phyloP scores from a whole-genome alignment of 2,797 vertebrate genomes.

The Australoheros facetus region DNA sequence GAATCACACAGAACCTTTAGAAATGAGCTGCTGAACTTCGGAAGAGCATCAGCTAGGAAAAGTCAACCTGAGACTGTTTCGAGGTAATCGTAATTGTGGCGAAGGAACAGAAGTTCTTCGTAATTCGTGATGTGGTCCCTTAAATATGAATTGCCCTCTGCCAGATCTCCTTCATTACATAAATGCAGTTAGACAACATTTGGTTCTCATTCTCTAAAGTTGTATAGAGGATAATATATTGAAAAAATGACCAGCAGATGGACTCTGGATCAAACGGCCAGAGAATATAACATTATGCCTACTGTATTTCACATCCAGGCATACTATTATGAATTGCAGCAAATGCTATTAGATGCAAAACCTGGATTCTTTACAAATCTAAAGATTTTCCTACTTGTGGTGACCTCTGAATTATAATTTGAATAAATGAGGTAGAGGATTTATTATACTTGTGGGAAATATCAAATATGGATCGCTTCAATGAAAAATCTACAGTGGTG shows the following conservation, averaged over 20 bases:
- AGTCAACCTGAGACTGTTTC: slow-evolving; percentile 22
- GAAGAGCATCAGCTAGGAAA: slow-evolving; percentile 14
- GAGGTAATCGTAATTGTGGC: slow-evolving; percentile 30
- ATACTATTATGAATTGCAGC: slow-evolving; percentile 20
- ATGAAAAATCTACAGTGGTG: slow-evolving; percentile 13
- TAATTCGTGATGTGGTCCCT: slow-evolving; percentile 39
- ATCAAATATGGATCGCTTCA: slow-evolving; percentile 19
- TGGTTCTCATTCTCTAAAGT: slow-evolving; percentile 27
- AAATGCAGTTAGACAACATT: slow-evolving; percentile 38
- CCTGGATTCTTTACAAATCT: slow-evolving; percentile 38
- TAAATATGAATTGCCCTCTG: slow-evolving; percentile 40
- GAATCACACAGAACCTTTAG: slow-evolving; percentile 25
- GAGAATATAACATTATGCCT: slow-evolving; percentile 36
- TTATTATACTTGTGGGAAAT: slow-evolving; percentile 47
- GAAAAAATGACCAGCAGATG: slow-evolving; percentile 54
- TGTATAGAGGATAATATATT: slow-evolving; percentile 26
- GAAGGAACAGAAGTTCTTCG: slow-evolving; percentile 30
- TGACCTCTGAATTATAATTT: slow-evolving; percentile 31
- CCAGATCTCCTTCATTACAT: slow-evolving; percentile 20
- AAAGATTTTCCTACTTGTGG: slow-evolving; percentile 19
- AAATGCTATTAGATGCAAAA: neutral
- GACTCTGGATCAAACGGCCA: slow-evolving; percentile 58
- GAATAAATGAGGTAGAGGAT: slow-evolving; percentile 31
- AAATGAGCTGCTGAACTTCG: slow-evolving; percentile 19
- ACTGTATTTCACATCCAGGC: slow-evolving; percentile 48